phyloP scores from a whole-genome alignment of 30 jellyfish, hydroid and myxozoan genomes.

The Pelagia noctiluca region DNA sequence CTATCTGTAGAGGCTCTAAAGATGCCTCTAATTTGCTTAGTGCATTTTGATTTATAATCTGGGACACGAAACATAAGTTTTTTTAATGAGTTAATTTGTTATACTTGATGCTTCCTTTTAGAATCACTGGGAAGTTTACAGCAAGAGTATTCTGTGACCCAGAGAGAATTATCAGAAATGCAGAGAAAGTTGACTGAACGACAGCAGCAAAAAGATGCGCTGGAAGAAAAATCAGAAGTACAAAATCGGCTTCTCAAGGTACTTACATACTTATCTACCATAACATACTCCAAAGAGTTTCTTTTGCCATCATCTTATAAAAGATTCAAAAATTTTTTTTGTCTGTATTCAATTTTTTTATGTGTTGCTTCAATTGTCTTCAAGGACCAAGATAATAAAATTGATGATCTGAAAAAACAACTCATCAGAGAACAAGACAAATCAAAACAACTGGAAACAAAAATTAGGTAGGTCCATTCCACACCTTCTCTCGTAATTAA shows the following conservation, averaged over 20 bases:
- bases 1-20: not conserved
- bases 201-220: not conserved
- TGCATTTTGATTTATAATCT: no score
- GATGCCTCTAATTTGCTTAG: no score
- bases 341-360: not conserved
- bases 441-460: conserved; percentile 25
- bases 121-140: conserved; percentile 22
- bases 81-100: no score
- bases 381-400: conserved; percentile 38
- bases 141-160: conserved; percentile 3
- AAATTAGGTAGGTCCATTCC: conserved; percentile 24
- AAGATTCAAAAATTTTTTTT: not conserved
- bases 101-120: not conserved
- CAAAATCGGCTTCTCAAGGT: conserved; percentile 19
- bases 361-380: not conserved
- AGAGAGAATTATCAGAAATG: conserved; percentile 9
- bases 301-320: not conserved
- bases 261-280: not conserved
- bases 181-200: conserved; percentile 34
- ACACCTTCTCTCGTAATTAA: no score
- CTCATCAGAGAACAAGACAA: conserved; percentile 48
- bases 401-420: conserved; percentile 17
- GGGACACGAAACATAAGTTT: no score
- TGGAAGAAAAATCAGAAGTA: conserved; percentile 21
- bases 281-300: not conserved